Percentiles rank a stretch among this genome's conserved stretches.
Evolutionary conservation across 2,797 vertebrate genomes (phyloP).

Genomic region (Sebastes oblongus): DNA sequence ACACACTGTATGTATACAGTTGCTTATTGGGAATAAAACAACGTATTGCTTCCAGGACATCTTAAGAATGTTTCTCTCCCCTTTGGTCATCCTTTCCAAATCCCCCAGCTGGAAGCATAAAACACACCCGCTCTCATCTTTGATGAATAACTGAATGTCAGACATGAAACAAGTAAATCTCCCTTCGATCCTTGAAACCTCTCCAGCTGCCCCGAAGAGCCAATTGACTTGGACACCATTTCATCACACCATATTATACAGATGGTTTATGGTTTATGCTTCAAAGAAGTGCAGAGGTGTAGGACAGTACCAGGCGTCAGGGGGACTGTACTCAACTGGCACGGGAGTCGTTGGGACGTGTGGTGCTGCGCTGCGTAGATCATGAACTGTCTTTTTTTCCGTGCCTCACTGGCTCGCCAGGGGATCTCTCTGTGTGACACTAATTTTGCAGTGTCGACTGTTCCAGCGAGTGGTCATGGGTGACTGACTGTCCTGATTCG

Average conservation of each 20-base stretch:
- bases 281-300: constrained; percentile 64
- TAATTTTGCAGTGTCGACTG: constrained; percentile 87
- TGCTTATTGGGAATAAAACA: constrained; percentile 11
- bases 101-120: constrained; percentile 22
- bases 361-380: constrained; percentile 71
- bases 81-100: constrained; percentile 46
- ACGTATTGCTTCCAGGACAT: constrained; percentile 7
- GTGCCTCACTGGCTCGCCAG: constrained; percentile 84
- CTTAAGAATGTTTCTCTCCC: constrained; percentile 1
- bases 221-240: constrained; percentile 65
- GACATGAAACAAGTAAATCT: constrained; percentile 67
- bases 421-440: constrained; percentile 83
- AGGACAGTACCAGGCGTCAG: constrained; percentile 50
- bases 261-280: constrained; percentile 74
- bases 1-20: neutral
- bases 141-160: constrained; percentile 50
- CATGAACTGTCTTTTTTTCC: constrained; percentile 85
- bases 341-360: constrained; percentile 64
- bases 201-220: constrained; percentile 61
- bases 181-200: constrained; percentile 62
- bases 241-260: constrained; percentile 60
- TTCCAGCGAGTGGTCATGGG: constrained; percentile 84
- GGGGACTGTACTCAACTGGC: constrained; percentile 51
- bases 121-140: constrained; percentile 9
- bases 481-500: constrained; percentile 86